Evolutionary conservation across 2,888 invertebrate species (phyloP), one percentile per base, ranked within the genome.

Genomic region (Synanthedon formicaeformis): DNA sequence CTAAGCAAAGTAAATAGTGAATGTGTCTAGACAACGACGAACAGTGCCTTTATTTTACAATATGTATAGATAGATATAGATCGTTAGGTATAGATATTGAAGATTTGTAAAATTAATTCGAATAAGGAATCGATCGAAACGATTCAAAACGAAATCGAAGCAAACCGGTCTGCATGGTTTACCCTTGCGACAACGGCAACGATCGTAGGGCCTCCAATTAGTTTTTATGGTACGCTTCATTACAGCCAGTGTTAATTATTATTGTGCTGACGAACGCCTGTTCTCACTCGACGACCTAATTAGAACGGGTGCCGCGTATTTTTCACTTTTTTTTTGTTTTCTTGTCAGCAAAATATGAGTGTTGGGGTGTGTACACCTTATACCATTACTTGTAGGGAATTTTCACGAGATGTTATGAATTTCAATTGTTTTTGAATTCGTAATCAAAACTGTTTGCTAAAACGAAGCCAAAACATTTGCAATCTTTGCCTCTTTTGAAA

Each of bases 211-310:
- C 67, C 73, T 72, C 85, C 84, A 87, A 86, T 87, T 86, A 87
- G 85, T 86, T 86, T 87, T 87, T 84, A 85, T 79, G 71, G 73
- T 71, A 73, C 75, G 84, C 81, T 85, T 84, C 83, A 86, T 87
- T 86, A 85, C 83, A 79, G 74, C 72, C 82, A 78, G 83, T 84
- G 84, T 84, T 86, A 84, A 85, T 85, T 85, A 85, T 85, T 84
- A 83, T 84, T 82, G 83, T 81, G 82, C 81, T 80, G 78, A 81
- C 81, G 82, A 83, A 81, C 78, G 78, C 78, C 75, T 77, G 77
- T 79, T 79, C 80, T 78, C 81, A 81, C 78, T 83, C 81, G 74
- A 81, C 82, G 81, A 84, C 83, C 83, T 85, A 85, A 85, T 86
- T 85, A 84, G 81, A 78, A 76, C 77, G 74, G 68, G 75, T 69